phyloP scores from a whole-genome alignment of 1,140 invertebrate genomes.

The Bombus huntii region DNA sequence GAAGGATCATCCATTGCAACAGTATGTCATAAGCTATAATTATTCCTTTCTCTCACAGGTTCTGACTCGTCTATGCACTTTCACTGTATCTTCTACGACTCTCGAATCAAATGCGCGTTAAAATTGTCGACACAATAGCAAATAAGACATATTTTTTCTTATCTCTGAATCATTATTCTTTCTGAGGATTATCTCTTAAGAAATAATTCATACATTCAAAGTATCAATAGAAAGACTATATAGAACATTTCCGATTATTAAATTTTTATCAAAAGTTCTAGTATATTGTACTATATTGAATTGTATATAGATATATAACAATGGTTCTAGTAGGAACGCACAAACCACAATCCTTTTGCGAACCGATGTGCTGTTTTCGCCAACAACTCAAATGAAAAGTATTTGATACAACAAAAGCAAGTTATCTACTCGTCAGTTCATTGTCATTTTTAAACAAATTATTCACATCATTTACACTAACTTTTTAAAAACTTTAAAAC shows the following conservation, averaged over 20 bases:
- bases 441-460: slow-evolving; percentile 69
- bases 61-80: slow-evolving; percentile 60
- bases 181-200: neutral
- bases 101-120: slow-evolving; percentile 21
- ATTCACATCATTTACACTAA: slow-evolving; percentile 9
- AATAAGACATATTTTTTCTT: neutral
- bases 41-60: slow-evolving; percentile 67
- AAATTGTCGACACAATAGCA: slow-evolving; percentile 10
- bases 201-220: neutral
- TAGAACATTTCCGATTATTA: neutral
- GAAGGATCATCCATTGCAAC: slow-evolving; percentile 52
- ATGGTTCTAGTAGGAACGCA: neutral
- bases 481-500: neutral
- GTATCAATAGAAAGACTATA: neutral
- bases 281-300: neutral
- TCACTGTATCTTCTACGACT: slow-evolving; percentile 53
- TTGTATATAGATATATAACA: slow-evolving; percentile 40
- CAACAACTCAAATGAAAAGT: slow-evolving; percentile 69
- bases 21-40: slow-evolving; percentile 67
- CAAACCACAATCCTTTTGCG: slow-evolving; percentile 41
- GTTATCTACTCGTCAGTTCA: slow-evolving; percentile 67
- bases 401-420: slow-evolving; percentile 69
- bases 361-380: slow-evolving; percentile 60
- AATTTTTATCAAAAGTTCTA: neutral
- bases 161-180: neutral